Evolutionary conservation across 1,140 invertebrate species (phyloP).

Genomic region (Drusus annulatus): DNA sequence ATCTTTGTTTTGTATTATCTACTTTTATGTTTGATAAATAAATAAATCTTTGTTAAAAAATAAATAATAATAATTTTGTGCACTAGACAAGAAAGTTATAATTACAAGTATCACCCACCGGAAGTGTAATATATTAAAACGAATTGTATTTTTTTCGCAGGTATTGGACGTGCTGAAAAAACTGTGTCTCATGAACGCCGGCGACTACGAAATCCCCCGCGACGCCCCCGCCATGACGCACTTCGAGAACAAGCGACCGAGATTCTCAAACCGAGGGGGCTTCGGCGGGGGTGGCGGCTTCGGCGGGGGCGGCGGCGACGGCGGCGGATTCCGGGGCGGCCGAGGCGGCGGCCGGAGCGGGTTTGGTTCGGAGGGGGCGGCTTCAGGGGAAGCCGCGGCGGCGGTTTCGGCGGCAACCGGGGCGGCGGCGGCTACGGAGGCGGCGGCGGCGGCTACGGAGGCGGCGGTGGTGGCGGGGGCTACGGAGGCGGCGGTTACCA

Average conservation of each 20-base stretch:
- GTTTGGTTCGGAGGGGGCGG: slow-evolving; percentile 57
- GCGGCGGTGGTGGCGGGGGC: slow-evolving; percentile 39
- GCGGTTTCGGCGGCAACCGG: slow-evolving; percentile 48
- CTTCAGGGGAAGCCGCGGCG: slow-evolving; percentile 47
- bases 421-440: slow-evolving; percentile 48
- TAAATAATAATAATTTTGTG: no score
- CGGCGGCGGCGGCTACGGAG: slow-evolving; percentile 48
- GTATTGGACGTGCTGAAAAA: slow-evolving; percentile 77
- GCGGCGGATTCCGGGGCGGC: slow-evolving; percentile 46
- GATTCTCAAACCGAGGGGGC: slow-evolving; percentile 60
- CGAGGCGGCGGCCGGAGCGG: slow-evolving; percentile 46
- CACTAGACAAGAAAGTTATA: no score
- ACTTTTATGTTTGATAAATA: no score
- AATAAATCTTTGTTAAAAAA: no score
- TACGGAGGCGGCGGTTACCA: background rate
- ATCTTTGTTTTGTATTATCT: no score
- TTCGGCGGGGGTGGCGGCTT: slow-evolving; percentile 61
- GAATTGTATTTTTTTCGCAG: slow-evolving; percentile 65
- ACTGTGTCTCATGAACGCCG: slow-evolving; percentile 81
- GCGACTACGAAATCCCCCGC: slow-evolving; percentile 78
- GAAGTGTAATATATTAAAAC: no score
- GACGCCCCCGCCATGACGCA: slow-evolving; percentile 63
- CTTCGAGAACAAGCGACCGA: slow-evolving; percentile 63
- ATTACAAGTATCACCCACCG: no score
- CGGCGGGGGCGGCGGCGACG: slow-evolving; percentile 50